phyloP scores from a whole-genome alignment of 2,113 vertebrate genomes.

The Ibidorhyncha struthersii region DNA sequence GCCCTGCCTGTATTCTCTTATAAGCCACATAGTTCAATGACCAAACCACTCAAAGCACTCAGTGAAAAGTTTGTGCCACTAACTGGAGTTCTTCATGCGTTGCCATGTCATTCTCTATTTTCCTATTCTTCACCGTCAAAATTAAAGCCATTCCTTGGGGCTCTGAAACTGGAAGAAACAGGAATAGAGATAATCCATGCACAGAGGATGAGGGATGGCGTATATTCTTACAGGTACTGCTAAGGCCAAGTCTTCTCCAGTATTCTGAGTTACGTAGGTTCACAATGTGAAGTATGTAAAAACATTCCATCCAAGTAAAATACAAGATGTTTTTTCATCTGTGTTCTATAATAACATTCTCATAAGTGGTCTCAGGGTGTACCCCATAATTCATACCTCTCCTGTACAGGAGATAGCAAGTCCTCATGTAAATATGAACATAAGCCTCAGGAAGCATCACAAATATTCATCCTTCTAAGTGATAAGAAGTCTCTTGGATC shows the following conservation, averaged over 20 bases:
- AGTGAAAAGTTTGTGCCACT: neutral
- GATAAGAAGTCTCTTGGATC: neutral
- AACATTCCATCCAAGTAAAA: neutral
- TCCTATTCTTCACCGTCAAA: neutral
- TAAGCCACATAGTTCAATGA: neutral
- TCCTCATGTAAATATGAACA: neutral
- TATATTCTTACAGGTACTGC: neutral
- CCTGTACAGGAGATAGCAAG: neutral
- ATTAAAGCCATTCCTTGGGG: neutral
- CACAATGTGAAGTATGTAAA: neutral
- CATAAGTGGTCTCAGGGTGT: neutral
- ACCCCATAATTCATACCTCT: neutral
- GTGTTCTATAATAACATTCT: neutral
- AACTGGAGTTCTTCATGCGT: neutral
- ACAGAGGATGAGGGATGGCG: neutral
- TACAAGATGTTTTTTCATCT: neutral
- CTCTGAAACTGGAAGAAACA: neutral
- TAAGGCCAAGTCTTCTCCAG: neutral
- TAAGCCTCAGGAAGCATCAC: neutral
- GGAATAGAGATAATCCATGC: neutral
- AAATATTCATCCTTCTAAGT: neutral
- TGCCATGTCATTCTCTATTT: neutral
- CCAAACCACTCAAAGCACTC: neutral
- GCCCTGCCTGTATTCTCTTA: neutral
- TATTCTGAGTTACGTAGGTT: neutral